These are phyloP conservation scores for Drosophila yooni DNA, from an alignment of 2,888 invertebrate genomes.

Conservation along the genomic window DNA sequence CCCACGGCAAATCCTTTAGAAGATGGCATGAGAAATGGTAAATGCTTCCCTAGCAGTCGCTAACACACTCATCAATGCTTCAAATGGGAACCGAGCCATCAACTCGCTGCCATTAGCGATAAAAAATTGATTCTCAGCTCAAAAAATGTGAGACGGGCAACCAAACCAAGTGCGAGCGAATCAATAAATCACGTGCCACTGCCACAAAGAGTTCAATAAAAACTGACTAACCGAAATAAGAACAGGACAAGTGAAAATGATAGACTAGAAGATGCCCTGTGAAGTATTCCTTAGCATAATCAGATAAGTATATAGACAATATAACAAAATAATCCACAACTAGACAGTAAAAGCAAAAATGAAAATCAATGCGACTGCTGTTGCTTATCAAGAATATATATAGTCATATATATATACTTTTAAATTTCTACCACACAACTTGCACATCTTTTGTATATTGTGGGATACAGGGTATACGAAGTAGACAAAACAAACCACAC, in stretches of 20 bases:
- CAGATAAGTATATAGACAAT: not conserved
- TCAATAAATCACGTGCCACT: conserved; percentile 76
- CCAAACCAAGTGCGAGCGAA: conserved; percentile 46
- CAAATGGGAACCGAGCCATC: conserved; percentile 45
- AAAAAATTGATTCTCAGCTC: conserved; percentile 62
- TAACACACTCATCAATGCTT: conserved; percentile 70
- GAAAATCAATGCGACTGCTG: not conserved
- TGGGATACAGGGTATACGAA: conserved; percentile 14
- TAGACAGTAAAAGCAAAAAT: not conserved
- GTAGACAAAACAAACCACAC: conserved; percentile 9
- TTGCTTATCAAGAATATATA: not conserved
- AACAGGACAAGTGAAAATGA: not conserved
- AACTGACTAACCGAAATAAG: conserved; percentile 29
- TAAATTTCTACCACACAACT: not conserved
- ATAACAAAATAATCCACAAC: not conserved
- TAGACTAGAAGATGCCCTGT: conserved; percentile 5
- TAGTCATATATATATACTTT: not conserved
- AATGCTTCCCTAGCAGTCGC: conserved; percentile 64
- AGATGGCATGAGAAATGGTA: conserved; percentile 39
- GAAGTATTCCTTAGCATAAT: not conserved
- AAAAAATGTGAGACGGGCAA: not conserved
- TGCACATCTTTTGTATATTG: not conserved
- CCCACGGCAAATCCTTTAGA: conserved; percentile 76
- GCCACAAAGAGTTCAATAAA: conserved; percentile 59
- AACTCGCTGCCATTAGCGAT: conserved; percentile 70